Evolutionary conservation across 1,140 invertebrate genomes (phyloP).

Genomic region (Adoxophyes honmai): DNA sequence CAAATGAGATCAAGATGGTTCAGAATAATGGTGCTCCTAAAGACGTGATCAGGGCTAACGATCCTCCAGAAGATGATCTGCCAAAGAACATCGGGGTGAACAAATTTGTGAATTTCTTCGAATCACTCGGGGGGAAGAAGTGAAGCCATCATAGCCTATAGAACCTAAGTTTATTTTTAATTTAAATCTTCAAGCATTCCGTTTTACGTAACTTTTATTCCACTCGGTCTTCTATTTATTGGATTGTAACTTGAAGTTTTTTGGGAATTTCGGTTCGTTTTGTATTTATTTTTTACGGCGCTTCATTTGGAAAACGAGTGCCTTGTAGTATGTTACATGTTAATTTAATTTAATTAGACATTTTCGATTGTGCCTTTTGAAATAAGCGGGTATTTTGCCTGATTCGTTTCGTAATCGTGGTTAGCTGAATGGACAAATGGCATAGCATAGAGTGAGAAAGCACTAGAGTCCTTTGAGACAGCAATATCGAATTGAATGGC

Average conservation of each 20-base stretch:
- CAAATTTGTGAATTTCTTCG: conserved; percentile 71
- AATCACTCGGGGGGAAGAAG: conserved; percentile 69
- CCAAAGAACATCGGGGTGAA: conserved; percentile 73
- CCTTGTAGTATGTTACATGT: too few relatives aligned
- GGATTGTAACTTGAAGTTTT: neutral
- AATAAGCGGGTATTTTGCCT: too few relatives aligned
- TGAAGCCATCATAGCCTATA: conserved; percentile 23
- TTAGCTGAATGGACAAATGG: too few relatives aligned
- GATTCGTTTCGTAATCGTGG: too few relatives aligned
- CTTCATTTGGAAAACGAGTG: too few relatives aligned
- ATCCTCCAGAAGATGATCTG: conserved; percentile 66
- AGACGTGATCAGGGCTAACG: conserved; percentile 68
- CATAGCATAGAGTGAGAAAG: too few relatives aligned
- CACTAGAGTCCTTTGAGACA: too few relatives aligned
- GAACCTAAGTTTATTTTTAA: conserved; percentile 7
- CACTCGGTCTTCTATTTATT: conserved; percentile 1
- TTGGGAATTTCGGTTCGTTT: too few relatives aligned
- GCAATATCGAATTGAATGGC: too few relatives aligned
- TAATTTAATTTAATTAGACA: too few relatives aligned
- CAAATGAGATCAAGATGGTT: conserved; percentile 70
- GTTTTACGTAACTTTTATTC: neutral
- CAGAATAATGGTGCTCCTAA: conserved; percentile 48
- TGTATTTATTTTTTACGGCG: too few relatives aligned
- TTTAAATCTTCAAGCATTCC: neutral
- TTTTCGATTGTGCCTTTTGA: too few relatives aligned